phyloP scores from a whole-genome alignment of 1,140 invertebrate genomes.

The Ericerus pela region DNA sequence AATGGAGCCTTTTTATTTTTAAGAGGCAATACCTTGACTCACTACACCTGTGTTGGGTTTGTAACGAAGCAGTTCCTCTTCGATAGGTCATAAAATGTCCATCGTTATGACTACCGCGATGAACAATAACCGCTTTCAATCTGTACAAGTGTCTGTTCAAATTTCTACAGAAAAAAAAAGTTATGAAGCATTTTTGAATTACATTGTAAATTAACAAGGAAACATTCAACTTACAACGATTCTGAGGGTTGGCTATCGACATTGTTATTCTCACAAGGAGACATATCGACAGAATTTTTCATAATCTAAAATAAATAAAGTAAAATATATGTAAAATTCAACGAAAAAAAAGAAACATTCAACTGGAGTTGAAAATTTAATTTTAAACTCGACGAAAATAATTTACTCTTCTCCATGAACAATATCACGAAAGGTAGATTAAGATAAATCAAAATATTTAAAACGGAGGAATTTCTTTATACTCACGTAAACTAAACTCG shows the following conservation, averaged over 20 bases:
- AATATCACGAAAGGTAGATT: too few relatives aligned
- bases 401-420: too few relatives aligned
- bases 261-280: background rate
- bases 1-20: too few relatives aligned
- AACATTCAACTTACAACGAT: background rate
- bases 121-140: constrained; percentile 72
- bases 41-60: constrained; percentile 25
- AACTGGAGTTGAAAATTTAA: too few relatives aligned
- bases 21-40: constrained; percentile 14
- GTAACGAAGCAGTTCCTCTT: constrained; percentile 36
- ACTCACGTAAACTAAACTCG: too few relatives aligned
- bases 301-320: background rate
- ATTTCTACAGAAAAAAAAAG: constrained; percentile 10
- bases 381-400: too few relatives aligned
- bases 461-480: too few relatives aligned
- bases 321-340: background rate
- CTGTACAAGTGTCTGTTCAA: constrained; percentile 41
- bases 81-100: constrained; percentile 89
- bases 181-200: background rate
- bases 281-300: background rate
- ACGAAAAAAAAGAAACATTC: too few relatives aligned
- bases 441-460: too few relatives aligned
- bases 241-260: background rate
- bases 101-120: constrained; percentile 65
- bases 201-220: background rate